Evolutionary conservation across 2,888 invertebrate species (phyloP).

Genomic region (Bellardia pandia): DNA sequence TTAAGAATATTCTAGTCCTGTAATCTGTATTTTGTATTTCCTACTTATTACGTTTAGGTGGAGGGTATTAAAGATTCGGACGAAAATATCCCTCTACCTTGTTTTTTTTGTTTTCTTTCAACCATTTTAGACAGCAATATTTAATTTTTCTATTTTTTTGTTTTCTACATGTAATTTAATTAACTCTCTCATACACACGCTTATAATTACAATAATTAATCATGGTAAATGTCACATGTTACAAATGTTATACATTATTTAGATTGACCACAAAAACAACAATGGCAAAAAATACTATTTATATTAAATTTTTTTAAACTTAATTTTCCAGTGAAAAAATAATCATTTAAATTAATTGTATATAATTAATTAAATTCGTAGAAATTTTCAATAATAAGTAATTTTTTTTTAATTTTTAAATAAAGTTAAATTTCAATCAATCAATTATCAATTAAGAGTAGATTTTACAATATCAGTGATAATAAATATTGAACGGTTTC

Average conservation of each 20-base stretch:
- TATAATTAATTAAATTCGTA: slow-evolving; percentile 4
- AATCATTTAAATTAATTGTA: slow-evolving; percentile 3
- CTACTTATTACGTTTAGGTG: no score
- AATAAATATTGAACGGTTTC: no score
- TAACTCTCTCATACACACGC: slow-evolving; percentile 18
- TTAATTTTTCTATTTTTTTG: not conserved
- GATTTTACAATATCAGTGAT: not conserved
- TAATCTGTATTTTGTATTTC: no score
- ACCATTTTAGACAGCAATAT: slow-evolving; percentile 19
- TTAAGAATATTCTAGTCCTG: no score
- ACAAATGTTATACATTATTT: slow-evolving; percentile 29
- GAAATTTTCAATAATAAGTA: not conserved
- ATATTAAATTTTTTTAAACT: not conserved
- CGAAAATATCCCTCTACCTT: no score
- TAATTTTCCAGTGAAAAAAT: not conserved
- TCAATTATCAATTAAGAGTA: not conserved
- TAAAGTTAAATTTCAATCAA: not conserved
- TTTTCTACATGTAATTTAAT: slow-evolving; percentile 36
- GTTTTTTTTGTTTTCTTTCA: not conserved
- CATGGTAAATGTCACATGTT: slow-evolving; percentile 48
- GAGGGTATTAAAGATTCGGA: no score
- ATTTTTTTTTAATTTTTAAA: not conserved
- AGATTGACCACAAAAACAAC: slow-evolving; percentile 18
- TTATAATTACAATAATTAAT: slow-evolving; percentile 50
- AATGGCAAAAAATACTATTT: not conserved